These are phyloP conservation scores for Chaetorhynchus papuensis DNA, from an alignment of 2,113 vertebrate species.

Conservation along the genomic window DNA sequence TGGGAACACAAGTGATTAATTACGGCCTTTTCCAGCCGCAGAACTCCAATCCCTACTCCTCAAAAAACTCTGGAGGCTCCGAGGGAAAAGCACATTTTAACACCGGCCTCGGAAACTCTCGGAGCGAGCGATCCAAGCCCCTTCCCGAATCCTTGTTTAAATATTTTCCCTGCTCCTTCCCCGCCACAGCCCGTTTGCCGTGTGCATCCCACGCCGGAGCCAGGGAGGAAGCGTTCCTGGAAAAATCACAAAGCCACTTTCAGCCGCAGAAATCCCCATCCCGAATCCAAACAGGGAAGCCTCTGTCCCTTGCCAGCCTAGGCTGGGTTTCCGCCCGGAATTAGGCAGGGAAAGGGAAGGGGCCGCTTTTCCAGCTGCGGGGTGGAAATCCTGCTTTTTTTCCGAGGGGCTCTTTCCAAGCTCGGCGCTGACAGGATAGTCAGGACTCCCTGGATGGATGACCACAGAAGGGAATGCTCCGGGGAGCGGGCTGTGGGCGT, in stretches of 20 bases:
- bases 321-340: slow-evolving; percentile 49
- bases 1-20: slow-evolving; percentile 3
- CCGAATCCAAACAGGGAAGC: slow-evolving; percentile 50
- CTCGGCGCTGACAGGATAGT: neutral
- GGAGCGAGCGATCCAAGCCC: neutral
- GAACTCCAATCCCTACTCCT: neutral
- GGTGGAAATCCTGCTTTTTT: neutral
- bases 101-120: neutral
- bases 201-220: slow-evolving; percentile 3
- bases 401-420: neutral
- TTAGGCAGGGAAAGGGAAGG: slow-evolving; percentile 19
- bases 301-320: slow-evolving; percentile 52
- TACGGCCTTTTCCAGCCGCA: neutral
- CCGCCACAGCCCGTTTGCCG: neutral
- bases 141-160: slow-evolving; percentile 34
- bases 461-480: neutral
- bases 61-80: neutral
- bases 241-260: slow-evolving; percentile 60
- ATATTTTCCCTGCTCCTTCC: slow-evolving; percentile 20
- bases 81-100: neutral
- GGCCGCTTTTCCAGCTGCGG: neutral
- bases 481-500: neutral
- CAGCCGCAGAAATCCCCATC: slow-evolving; percentile 58
- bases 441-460: neutral
- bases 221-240: slow-evolving; percentile 56